Conservation (phyloP, 2,113 vertebrate species). For the Megaceryle torquata region DNA sequence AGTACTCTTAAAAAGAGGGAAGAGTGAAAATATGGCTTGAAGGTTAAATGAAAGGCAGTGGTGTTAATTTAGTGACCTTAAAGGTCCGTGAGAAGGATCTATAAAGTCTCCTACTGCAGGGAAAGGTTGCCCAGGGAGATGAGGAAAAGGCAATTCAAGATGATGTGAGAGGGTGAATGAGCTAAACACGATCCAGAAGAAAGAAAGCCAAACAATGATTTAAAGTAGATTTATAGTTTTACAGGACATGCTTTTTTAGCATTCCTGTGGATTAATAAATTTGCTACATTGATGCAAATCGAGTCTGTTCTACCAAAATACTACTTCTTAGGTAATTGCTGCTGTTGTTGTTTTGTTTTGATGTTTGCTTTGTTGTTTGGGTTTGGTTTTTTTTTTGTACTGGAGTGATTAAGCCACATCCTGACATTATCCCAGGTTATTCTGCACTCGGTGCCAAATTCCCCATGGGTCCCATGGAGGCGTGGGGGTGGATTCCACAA, state of each 20-base stretch:
- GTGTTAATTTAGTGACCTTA: background rate
- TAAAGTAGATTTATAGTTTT: background rate
- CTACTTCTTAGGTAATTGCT: background rate
- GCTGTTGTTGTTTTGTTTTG: background rate
- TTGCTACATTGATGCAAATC: background rate
- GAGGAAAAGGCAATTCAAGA: background rate
- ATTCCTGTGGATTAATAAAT: background rate
- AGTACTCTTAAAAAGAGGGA: background rate
- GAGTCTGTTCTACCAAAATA: background rate
- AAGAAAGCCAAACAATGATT: background rate
- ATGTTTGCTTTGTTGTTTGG: background rate
- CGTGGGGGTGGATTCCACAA: background rate
- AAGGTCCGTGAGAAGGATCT: background rate
- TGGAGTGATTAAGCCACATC: background rate
- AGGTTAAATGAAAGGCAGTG: background rate
- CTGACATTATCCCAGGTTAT: background rate
- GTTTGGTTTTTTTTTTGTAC: background rate
- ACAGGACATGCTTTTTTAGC: background rate
- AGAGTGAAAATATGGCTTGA: background rate
- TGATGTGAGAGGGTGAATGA: background rate
- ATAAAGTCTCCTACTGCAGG: background rate
- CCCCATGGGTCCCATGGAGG: rapidly evolving
- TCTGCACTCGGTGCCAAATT: background rate
- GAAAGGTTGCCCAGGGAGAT: background rate
- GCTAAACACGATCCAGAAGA: background rate